Conservation (phyloP, 2,113 vertebrate genomes). For the Speoplatyrhinus poulsoni region DNA sequence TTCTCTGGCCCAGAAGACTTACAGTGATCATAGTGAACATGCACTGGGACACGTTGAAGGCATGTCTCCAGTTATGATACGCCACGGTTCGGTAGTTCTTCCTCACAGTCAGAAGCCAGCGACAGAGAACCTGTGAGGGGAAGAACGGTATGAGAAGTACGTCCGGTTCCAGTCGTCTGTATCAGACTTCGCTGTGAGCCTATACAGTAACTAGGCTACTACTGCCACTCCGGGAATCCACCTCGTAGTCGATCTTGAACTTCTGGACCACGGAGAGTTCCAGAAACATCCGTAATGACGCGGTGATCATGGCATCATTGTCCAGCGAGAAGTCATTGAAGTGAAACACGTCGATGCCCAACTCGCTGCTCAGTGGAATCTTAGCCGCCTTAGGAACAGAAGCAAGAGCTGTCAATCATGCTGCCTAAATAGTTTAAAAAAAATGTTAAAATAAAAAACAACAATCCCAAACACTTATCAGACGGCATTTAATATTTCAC, state of each 20-base stretch:
- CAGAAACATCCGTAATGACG: conserved; percentile 80
- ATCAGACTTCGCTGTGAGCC: not conserved
- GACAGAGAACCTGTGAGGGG: conserved; percentile 75
- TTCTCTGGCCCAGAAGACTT: conserved; percentile 39
- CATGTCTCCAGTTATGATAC: conserved; percentile 83
- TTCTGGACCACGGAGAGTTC: conserved; percentile 79
- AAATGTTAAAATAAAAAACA: too few species aligned
- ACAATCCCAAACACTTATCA: not conserved
- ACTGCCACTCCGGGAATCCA: conserved; percentile 20
- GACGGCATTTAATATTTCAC: conserved; percentile 3
- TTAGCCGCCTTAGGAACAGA: conserved; percentile 73
- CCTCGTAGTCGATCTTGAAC: conserved; percentile 83
- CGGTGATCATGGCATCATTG: conserved; percentile 81
- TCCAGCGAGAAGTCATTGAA: conserved; percentile 83
- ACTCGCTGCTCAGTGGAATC: conserved; percentile 77
- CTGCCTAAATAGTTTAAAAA: not conserved
- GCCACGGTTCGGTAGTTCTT: conserved; percentile 82
- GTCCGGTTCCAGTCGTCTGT: not conserved
- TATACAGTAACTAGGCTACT: not conserved
- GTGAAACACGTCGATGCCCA: conserved; percentile 79
- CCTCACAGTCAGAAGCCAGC: conserved; percentile 81
- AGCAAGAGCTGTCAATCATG: conserved; percentile 45
- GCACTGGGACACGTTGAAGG: conserved; percentile 82
- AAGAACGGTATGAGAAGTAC: not conserved
- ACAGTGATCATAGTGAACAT: conserved; percentile 82